Evolutionary conservation across 2,113 vertebrate species (phyloP).

Genomic region (Eretmochelys imbricata): DNA sequence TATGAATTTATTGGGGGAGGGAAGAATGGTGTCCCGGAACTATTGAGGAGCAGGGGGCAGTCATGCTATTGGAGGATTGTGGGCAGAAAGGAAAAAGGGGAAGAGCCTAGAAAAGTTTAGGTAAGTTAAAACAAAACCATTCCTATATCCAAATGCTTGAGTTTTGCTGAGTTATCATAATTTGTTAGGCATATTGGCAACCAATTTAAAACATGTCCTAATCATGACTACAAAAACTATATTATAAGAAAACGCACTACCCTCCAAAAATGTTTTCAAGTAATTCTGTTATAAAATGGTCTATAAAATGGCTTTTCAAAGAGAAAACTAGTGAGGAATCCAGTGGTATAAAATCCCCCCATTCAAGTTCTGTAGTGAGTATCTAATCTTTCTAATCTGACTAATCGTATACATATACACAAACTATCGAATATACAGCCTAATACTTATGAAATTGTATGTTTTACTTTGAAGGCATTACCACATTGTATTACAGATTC

Average conservation of each 20-base stretch:
- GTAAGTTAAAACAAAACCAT: slow-evolving; percentile 29
- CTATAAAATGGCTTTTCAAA: slow-evolving; percentile 41
- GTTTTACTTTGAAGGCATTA: slow-evolving; percentile 73
- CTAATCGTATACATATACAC: slow-evolving; percentile 63
- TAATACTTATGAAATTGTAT: slow-evolving; percentile 71
- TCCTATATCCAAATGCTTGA: slow-evolving; percentile 21
- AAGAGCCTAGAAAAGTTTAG: slow-evolving; percentile 4
- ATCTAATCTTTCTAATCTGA: slow-evolving; percentile 74
- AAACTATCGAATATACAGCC: slow-evolving; percentile 47
- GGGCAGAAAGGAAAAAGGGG: not conserved
- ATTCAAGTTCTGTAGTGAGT: slow-evolving; percentile 69
- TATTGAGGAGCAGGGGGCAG: not conserved
- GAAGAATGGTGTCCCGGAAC: not conserved
- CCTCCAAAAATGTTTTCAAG: slow-evolving; percentile 6
- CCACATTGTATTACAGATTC: slow-evolving; percentile 68
- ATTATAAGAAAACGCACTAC: slow-evolving; percentile 27
- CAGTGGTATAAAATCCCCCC: slow-evolving; percentile 13
- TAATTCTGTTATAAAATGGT: not conserved
- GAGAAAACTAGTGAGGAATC: not conserved
- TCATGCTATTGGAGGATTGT: not conserved
- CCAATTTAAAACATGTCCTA: slow-evolving; percentile 29
- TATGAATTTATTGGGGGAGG: not conserved
- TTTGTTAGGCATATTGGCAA: not conserved
- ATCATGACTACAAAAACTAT: not conserved
- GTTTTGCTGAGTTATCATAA: not conserved